Evolutionary conservation across 2,888 invertebrate species (phyloP).

Genomic region (Tinea trinotella): DNA sequence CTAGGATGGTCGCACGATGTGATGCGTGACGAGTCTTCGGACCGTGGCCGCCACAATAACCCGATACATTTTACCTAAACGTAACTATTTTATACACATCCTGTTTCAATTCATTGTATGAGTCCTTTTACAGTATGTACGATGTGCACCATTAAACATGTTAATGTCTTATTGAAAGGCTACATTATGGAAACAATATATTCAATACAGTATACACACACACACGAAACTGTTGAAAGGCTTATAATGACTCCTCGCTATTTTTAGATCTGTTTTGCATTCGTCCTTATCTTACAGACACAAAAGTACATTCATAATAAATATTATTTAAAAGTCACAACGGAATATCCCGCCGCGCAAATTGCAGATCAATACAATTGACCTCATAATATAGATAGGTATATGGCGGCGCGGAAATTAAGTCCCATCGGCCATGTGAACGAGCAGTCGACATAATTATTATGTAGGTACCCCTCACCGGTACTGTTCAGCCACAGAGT

Average conservation of each 20-base stretch:
- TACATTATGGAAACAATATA: not conserved
- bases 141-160: constrained; percentile 7
- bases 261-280: too few relatives aligned
- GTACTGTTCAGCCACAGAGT: too few relatives aligned
- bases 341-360: not conserved
- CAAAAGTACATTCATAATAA: not conserved
- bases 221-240: not conserved
- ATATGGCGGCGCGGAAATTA: not conserved
- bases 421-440: not conserved
- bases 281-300: not conserved
- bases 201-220: not conserved
- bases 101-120: constrained; percentile 11
- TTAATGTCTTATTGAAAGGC: not conserved
- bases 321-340: not conserved
- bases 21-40: constrained; percentile 8
- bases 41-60: constrained; percentile 14
- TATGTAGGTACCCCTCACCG: too few relatives aligned
- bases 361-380: constrained; percentile 18
- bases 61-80: constrained; percentile 7
- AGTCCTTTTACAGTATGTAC: not conserved
- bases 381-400: constrained; percentile 14
- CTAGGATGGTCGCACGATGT: not conserved
- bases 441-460: not conserved
- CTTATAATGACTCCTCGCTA: not conserved
- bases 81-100: constrained; percentile 4